Percentiles rank a stretch among this genome's conserved stretches.
Conservation (phyloP, 1,140 invertebrate species). For the Scaptomyza pallida region DNA sequence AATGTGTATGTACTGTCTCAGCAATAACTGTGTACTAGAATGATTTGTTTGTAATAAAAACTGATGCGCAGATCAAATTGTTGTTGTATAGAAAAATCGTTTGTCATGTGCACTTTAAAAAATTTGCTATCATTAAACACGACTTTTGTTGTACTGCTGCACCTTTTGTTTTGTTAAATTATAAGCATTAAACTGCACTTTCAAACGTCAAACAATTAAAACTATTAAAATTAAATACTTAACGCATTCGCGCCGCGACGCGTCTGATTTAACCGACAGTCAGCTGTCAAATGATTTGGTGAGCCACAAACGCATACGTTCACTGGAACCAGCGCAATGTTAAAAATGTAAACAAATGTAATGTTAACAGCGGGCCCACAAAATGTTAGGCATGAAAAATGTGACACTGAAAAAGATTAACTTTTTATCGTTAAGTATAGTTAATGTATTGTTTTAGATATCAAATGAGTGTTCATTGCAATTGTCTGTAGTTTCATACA, state of each 20-base stretch:
- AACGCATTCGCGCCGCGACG: slow-evolving; percentile 13
- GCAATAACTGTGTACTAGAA: slow-evolving; percentile 8
- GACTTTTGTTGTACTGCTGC: slow-evolving; percentile 17
- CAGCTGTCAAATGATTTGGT: slow-evolving; percentile 21
- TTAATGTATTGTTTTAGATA: no score
- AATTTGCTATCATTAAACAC: slow-evolving; percentile 30
- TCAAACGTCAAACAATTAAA: slow-evolving; percentile 23
- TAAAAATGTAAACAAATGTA: slow-evolving; percentile 42
- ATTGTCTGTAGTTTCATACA: neutral
- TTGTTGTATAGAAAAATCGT: neutral
- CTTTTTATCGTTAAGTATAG: no score
- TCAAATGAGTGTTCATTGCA: neutral
- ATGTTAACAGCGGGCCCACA: neutral
- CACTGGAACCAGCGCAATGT: slow-evolving; percentile 21
- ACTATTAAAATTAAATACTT: slow-evolving; percentile 38
- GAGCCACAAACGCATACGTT: neutral
- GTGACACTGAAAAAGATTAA: neutral
- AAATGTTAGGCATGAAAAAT: neutral
- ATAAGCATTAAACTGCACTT: neutral
- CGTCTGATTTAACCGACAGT: slow-evolving; percentile 11
- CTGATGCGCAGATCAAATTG: slow-evolving; percentile 19
- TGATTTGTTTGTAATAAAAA: slow-evolving; percentile 12
- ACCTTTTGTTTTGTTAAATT: slow-evolving; percentile 18
- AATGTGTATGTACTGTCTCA: slow-evolving; percentile 24
- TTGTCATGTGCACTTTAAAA: no score